Evolutionary conservation across 2,888 invertebrate genomes (phyloP), one percentile per base, ranked within the genome.

Genomic region (Amphipyra berbera): DNA sequence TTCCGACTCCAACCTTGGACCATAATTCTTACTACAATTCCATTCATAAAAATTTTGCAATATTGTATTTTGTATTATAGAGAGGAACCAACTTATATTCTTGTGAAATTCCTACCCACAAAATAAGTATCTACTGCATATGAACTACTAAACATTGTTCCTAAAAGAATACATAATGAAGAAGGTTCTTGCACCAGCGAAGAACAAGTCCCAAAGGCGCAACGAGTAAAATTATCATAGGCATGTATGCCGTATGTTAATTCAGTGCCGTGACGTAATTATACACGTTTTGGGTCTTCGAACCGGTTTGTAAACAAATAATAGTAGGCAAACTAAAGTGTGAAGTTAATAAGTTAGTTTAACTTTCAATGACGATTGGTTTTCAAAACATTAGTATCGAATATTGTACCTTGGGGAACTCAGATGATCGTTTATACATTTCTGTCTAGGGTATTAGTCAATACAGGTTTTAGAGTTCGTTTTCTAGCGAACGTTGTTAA

Each of bases 241-340:
- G 63, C 65, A 63, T 76, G 68, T 71, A 72, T 69, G 68, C 56
- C 70, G 70, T 70, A 77, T 78, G 78, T 61, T 73, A 79, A 81
- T 76, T 54, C 21, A 4, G 48, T 50, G 21, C 42, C 50, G 64
- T 86, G 84, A 83, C 76, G 83, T 78, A 85, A 85, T 80, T 50
- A 64, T 61, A 75, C 70, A 66, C 62, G 71, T 74, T 76, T 71
- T 67, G 71, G 82, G 83, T 84, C 82, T 71, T 79, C 57, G 81
- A 83, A 84, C 87, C 67, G 78, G 67, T 78, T 72, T 73, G 80
- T 86, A 82, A 86, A 84, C 85, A 86, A 70, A 73, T 37, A 54
- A 61, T 47, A 61, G 61, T 53, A 40, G 13, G 15, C 54, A 21
- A 49, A 45, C 21, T 59, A 68, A 64, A 59, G 30, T 64, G 33